phyloP scores from a whole-genome alignment of 2,888 invertebrate species.

The Watsonalla cultraria region DNA sequence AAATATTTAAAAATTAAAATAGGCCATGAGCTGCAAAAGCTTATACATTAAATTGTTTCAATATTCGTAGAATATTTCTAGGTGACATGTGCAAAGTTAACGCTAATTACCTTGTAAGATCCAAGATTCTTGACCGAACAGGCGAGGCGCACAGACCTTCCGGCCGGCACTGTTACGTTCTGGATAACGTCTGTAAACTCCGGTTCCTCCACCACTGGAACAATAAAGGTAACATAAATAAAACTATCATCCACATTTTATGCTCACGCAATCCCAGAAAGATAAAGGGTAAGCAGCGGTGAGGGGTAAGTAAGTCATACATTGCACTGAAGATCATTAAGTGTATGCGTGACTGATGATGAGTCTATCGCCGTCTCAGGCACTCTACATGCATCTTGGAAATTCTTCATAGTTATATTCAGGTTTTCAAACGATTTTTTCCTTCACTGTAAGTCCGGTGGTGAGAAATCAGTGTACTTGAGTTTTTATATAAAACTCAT shows the following conservation, averaged over 20 bases:
- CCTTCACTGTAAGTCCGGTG: no score
- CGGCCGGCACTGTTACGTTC: conserved; percentile 94
- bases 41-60: no score
- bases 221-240: conserved; percentile 34
- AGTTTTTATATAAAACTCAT: no score
- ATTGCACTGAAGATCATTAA: no score
- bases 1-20: no score
- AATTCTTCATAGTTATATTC: no score
- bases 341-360: no score
- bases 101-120: conserved; percentile 87
- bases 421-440: no score
- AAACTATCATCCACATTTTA: conserved; percentile 1
- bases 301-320: no score
- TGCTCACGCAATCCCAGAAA: conserved; percentile 5
- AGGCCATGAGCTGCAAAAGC: no score
- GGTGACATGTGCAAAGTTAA: background rate
- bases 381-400: conserved; percentile 21
- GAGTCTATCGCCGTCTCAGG: background rate
- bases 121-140: conserved; percentile 95
- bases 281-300: background rate
- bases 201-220: conserved; percentile 90
- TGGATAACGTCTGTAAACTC: conserved; percentile 94
- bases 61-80: no score
- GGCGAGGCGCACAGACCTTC: conserved; percentile 91
- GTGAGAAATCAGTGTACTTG: no score